Evolutionary conservation across 2,797 vertebrate species (phyloP).

Genomic region (Salmo trutta): DNA sequence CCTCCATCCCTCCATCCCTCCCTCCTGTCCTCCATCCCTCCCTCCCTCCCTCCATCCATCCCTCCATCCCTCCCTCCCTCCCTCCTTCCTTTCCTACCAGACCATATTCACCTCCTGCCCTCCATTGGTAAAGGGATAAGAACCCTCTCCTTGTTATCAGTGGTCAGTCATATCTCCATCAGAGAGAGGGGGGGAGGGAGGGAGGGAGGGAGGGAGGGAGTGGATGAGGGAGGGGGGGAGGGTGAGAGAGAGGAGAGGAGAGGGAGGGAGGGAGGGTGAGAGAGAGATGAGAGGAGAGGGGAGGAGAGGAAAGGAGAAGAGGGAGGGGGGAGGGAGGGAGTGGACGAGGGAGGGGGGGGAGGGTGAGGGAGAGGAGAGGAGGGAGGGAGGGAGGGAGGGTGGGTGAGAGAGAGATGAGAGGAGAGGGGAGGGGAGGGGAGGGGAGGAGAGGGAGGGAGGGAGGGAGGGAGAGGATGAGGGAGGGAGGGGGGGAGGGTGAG

Average conservation of each 20-base stretch:
- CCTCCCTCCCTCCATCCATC: no score
- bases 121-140: conserved; percentile 64
- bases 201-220: no score
- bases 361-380: background rate
- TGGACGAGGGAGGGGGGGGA: no score
- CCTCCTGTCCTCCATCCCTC: background rate
- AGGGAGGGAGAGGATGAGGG: no score
- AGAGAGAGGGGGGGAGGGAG: background rate
- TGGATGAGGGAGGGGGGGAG: no score
- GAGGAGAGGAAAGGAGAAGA: background rate
- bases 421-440: no score
- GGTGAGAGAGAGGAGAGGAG: no score
- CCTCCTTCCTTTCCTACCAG: conserved; percentile 39
- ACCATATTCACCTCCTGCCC: conserved; percentile 71
- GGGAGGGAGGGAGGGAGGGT: background rate
- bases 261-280: background rate
- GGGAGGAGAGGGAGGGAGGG: no score
- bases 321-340: no score
- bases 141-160: conserved; percentile 67
- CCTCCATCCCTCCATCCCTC: conserved; percentile 13
- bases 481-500: no score
- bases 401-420: no score
- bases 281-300: background rate
- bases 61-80: background rate
- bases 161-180: conserved; percentile 16